Percentiles rank a stretch among this genome's conserved stretches.
Evolutionary conservation across 92 coral and sea anemone species (phyloP).

Genomic region (Siderastrea siderea): DNA sequence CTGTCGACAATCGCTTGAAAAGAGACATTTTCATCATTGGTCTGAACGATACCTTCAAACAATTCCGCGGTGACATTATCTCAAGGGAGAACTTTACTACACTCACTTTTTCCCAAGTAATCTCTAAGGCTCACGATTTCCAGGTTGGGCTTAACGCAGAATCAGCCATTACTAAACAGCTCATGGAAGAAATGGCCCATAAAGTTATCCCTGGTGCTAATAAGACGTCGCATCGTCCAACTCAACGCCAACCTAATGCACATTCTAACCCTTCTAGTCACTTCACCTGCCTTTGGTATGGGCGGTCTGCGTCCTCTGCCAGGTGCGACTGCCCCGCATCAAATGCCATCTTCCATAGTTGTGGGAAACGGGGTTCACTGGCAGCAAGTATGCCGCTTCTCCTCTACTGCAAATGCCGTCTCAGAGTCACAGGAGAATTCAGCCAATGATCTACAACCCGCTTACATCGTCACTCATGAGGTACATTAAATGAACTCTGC

Average conservation of each 20-base stretch:
- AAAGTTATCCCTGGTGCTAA: not conserved
- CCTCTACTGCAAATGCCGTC: conserved; percentile 47
- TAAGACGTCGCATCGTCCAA: not conserved
- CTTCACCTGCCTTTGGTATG: conserved; percentile 4
- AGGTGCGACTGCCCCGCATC: no score
- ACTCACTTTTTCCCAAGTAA: conserved; percentile 6
- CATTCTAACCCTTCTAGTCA: not conserved
- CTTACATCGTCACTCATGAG: no score
- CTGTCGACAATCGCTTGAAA: conserved; percentile 55
- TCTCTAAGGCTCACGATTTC: conserved; percentile 17
- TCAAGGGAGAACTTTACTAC: conserved; percentile 48
- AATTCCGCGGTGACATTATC: conserved; percentile 52
- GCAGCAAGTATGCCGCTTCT: no score
- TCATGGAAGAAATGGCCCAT: not conserved
- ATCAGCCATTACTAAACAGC: conserved; percentile 37
- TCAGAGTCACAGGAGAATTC: no score
- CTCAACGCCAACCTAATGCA: not conserved
- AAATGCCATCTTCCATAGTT: no score
- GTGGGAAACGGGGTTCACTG: no score
- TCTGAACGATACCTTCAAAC: conserved; percentile 56
- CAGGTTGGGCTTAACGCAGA: conserved; percentile 6
- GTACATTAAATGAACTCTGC: no score
- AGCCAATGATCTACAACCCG: no score
- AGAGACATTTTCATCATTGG: conserved; percentile 58
- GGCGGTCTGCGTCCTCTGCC: conserved; percentile 9